A percentile compares a stretch with the other conserved stretches of the same genome.
Conservation (phyloP, 2,113 vertebrate species). For the Cyprinodon brontotheroides region DNA sequence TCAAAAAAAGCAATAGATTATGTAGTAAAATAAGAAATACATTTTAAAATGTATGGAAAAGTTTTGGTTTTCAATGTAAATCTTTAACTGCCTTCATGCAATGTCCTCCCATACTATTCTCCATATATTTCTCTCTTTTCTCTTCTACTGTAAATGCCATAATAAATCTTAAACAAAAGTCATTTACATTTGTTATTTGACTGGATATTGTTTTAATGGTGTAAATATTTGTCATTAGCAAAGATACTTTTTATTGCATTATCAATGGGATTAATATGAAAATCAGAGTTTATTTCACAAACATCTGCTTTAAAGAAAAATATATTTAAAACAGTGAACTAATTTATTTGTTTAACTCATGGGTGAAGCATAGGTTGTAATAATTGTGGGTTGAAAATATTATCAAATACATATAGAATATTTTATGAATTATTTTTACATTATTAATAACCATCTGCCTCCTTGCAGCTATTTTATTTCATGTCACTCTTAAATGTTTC, state of each 20-base stretch:
- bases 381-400: too few species aligned
- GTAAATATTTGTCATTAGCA: neutral
- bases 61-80: neutral
- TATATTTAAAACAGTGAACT: too few species aligned
- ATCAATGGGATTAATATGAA: neutral
- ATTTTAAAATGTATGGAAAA: neutral
- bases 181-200: too few species aligned
- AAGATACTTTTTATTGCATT: neutral
- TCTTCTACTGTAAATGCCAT: slow-evolving; percentile 37
- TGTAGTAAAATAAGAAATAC: neutral
- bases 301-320: neutral
- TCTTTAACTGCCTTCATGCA: neutral
- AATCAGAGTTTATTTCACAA: neutral
- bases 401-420: too few species aligned
- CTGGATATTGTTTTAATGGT: slow-evolving; percentile 12
- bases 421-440: too few species aligned
- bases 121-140: neutral
- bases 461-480: too few species aligned
- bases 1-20: neutral
- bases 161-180: slow-evolving; percentile 40
- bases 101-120: neutral
- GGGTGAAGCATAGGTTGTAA: too few species aligned
- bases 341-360: too few species aligned
- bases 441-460: too few species aligned
- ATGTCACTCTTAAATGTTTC: too few species aligned